Conservation (phyloP, 2,797 vertebrate species). For the Lithobates pipiens region DNA sequence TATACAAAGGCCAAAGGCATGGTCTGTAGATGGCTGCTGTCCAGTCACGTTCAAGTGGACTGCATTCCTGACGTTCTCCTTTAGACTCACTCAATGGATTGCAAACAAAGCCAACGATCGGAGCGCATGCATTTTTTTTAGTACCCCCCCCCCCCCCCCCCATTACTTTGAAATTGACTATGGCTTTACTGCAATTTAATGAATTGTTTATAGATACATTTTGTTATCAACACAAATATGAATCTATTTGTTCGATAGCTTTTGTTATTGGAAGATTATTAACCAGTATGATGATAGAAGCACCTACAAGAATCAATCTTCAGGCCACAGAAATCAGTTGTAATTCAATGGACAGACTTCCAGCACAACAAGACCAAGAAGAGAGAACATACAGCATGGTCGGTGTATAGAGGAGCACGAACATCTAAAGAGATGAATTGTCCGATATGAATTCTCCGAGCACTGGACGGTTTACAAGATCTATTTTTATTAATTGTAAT, state of each 20-base stretch:
- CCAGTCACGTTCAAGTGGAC: constrained; percentile 62
- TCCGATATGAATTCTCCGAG: background rate
- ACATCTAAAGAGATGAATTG: background rate
- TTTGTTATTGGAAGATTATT: background rate
- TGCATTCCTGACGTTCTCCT: constrained; percentile 51
- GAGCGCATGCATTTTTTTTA: background rate
- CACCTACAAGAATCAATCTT: too few relatives aligned
- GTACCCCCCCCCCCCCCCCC: too few relatives aligned
- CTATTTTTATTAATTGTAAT: too few relatives aligned
- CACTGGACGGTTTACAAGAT: background rate
- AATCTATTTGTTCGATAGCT: background rate
- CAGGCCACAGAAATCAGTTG: too few relatives aligned
- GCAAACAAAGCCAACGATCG: constrained; percentile 34
- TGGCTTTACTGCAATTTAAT: background rate
- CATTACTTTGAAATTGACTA: background rate
- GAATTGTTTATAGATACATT: background rate
- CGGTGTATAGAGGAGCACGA: background rate
- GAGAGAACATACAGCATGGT: background rate
- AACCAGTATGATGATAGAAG: background rate
- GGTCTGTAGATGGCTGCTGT: constrained; percentile 41
- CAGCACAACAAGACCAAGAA: background rate
- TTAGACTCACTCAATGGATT: constrained; percentile 35
- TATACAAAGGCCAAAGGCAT: constrained; percentile 54
- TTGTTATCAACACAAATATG: background rate
- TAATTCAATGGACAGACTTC: background rate